Conservation (phyloP, 2,888 invertebrate species). For the Biston betularia region DNA sequence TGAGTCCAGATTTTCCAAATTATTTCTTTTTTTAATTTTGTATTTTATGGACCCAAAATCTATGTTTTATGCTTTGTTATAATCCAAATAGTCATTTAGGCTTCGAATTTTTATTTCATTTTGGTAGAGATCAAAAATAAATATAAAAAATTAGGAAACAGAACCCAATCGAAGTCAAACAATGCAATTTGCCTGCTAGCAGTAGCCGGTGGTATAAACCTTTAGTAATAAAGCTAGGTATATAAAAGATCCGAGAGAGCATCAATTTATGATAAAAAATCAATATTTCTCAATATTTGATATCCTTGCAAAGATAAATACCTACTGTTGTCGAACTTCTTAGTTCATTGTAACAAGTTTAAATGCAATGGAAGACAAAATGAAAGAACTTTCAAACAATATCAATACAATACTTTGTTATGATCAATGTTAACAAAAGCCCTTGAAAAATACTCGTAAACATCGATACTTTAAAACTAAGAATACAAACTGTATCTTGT, state of each 20-base stretch:
- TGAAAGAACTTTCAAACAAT: conserved; percentile 14
- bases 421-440: conserved; percentile 12
- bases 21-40: no score
- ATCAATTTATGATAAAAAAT: background rate
- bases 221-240: no score
- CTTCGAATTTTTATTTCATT: no score
- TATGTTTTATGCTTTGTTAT: background rate
- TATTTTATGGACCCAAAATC: no score
- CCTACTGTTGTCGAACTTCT: background rate
- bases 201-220: no score
- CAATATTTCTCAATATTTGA: background rate
- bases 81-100: background rate
- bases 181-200: no score
- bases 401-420: conserved; percentile 8
- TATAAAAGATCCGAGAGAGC: background rate
- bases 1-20: no score
- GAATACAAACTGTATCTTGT: background rate
- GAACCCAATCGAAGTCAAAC: no score
- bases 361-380: conserved; percentile 2
- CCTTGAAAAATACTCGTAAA: conserved; percentile 4
- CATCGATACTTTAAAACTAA: background rate
- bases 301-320: background rate
- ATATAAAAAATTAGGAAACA: no score
- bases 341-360: background rate
- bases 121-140: no score